phyloP scores from a whole-genome alignment of 2,888 invertebrate species.

The Empis livida region DNA sequence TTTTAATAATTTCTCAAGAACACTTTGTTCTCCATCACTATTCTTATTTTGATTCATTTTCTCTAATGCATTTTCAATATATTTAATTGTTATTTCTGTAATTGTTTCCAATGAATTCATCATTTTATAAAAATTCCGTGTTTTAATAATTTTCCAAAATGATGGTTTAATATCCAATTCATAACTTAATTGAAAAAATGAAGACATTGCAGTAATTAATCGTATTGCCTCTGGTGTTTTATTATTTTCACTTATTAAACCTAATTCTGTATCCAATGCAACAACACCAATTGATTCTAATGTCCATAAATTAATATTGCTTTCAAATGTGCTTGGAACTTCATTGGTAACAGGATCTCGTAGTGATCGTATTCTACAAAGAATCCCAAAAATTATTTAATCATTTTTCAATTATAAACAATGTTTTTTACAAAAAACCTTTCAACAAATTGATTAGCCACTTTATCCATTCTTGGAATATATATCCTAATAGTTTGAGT shows the following conservation, averaged over 20 bases:
- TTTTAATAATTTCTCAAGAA: conserved; percentile 45
- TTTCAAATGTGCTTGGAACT: conserved; percentile 33
- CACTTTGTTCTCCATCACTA: conserved; percentile 40
- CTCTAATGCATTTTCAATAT: conserved; percentile 25
- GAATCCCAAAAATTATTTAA: neutral
- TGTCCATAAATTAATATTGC: conserved; percentile 41
- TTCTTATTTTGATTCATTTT: conserved; percentile 19
- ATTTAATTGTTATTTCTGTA: conserved; percentile 22
- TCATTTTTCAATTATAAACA: neutral
- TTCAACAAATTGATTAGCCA: conserved; percentile 26
- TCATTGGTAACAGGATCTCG: conserved; percentile 18
- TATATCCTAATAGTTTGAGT: conserved; percentile 42
- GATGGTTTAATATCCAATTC: conserved; percentile 16
- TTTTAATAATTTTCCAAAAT: conserved; percentile 14
- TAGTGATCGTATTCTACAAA: conserved; percentile 14
- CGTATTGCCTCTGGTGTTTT: conserved; percentile 5
- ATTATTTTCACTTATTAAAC: conserved; percentile 11
- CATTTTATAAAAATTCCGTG: conserved; percentile 14
- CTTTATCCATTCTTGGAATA: conserved; percentile 36
- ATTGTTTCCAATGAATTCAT: conserved; percentile 17
- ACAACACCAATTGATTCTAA: conserved; percentile 37
- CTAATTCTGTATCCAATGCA: conserved; percentile 25
- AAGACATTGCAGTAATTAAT: conserved; percentile 7
- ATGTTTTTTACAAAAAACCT: conserved; percentile 9
- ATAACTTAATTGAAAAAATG: conserved; percentile 8